Evolutionary conservation across 2,113 vertebrate genomes (phyloP).

Genomic region (Ciconia stormi): DNA sequence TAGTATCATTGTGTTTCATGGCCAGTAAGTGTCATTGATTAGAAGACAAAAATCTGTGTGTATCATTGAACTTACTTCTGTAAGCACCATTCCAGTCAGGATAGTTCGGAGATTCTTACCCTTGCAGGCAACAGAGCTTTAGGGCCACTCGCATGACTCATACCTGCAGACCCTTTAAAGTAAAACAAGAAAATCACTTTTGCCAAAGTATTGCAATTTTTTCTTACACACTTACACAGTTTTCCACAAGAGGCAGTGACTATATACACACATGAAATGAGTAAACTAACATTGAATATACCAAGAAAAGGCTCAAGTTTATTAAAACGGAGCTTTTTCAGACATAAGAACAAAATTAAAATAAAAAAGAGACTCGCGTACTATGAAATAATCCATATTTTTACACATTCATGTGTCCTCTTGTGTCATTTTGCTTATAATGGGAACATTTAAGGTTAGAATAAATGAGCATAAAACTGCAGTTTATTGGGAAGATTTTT

Average conservation of each 20-base stretch:
- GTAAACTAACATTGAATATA: not conserved
- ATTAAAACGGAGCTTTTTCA: not conserved
- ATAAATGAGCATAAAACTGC: not conserved
- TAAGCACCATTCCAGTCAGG: not conserved
- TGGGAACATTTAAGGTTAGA: not conserved
- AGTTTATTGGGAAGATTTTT: not conserved
- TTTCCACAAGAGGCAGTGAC: not conserved
- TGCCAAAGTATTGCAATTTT: not conserved
- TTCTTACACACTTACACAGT: not conserved
- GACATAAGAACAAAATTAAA: not conserved
- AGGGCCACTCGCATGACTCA: not conserved
- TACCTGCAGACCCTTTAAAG: not conserved
- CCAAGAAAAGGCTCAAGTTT: not conserved
- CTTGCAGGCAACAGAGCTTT: not conserved
- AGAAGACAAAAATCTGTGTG: not conserved
- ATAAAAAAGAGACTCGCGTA: not conserved
- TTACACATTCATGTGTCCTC: not conserved
- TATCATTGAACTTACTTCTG: not conserved
- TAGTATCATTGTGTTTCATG: not conserved
- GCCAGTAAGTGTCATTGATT: not conserved
- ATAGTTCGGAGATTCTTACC: not conserved
- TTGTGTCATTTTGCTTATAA: not conserved
- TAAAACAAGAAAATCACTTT: too few relatives aligned
- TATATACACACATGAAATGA: not conserved
- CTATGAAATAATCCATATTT: not conserved